phyloP scores from a whole-genome alignment of 2,888 invertebrate species.

The Chironomus riparius region DNA sequence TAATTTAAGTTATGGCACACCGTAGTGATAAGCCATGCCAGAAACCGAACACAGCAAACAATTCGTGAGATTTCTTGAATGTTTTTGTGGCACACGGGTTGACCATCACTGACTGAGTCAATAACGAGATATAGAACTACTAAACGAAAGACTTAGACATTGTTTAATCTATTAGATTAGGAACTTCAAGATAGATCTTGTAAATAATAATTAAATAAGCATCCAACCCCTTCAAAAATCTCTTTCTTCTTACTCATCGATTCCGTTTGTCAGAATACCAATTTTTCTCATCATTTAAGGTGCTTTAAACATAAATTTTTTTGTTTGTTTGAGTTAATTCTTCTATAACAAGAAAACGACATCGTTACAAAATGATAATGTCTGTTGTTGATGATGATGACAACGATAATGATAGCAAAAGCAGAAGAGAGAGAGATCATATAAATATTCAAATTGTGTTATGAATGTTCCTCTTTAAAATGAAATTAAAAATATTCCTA shows the following conservation, averaged over 20 bases:
- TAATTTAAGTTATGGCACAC: no score
- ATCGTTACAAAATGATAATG: background rate
- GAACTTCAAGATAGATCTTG: no score
- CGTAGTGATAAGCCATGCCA: no score
- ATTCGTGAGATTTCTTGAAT: no score
- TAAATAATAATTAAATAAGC: no score
- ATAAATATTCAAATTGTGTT: conserved; percentile 18
- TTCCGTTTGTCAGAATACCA: background rate
- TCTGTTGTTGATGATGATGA: background rate
- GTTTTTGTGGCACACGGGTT: no score
- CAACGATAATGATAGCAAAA: background rate
- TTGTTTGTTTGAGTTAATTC: background rate
- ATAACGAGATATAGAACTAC: no score
- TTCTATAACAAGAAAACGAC: background rate
- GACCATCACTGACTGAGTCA: no score
- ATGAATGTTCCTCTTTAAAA: conserved; percentile 6
- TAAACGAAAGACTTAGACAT: no score
- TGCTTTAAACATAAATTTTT: background rate
- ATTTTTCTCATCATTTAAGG: background rate
- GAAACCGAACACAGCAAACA: no score
- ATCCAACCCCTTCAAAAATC: background rate
- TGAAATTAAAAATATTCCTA: conserved; percentile 15
- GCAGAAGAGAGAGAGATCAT: background rate
- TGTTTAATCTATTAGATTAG: no score
- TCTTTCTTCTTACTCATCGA: background rate